Conservation (phyloP, 2,888 invertebrate species). For the Caenorhabditis macrosperma region DNA sequence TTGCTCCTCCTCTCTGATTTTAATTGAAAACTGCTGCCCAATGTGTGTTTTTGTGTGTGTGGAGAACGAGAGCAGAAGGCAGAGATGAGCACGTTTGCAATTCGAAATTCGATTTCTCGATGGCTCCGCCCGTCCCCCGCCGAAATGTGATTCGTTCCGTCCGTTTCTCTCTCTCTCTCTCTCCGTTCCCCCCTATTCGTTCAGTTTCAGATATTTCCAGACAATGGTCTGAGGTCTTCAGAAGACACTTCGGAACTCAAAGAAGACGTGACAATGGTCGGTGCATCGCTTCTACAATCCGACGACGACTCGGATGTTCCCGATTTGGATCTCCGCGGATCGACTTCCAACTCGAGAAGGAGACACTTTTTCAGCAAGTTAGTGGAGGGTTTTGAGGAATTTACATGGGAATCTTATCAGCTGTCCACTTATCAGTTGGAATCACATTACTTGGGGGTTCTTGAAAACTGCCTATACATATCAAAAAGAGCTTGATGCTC, state of each 20-base stretch:
- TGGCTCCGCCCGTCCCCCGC: background rate
- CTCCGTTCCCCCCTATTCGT: background rate
- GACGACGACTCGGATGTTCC: conserved; percentile 60
- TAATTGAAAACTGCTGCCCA: conserved; percentile 58
- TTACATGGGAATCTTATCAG: too few species aligned
- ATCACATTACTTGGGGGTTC: too few species aligned
- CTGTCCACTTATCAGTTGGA: too few species aligned
- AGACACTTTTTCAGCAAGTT: conserved; percentile 39
- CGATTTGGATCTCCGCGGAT: conserved; percentile 48
- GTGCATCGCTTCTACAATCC: conserved; percentile 53
- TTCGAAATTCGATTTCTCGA: background rate
- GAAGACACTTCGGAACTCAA: conserved; percentile 2
- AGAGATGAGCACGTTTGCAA: background rate
- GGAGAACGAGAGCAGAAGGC: background rate
- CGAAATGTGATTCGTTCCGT: background rate
- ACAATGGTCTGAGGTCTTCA: background rate
- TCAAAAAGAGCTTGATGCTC: too few species aligned
- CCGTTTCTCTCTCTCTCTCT: background rate
- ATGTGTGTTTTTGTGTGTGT: conserved; percentile 1
- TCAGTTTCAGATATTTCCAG: background rate
- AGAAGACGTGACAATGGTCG: conserved; percentile 45
- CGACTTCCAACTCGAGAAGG: conserved; percentile 13
- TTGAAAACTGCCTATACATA: too few species aligned
- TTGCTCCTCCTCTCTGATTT: conserved; percentile 24
- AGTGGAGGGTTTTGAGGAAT: background rate